These are phyloP conservation scores for Sebastes steindachneri DNA, from an alignment of 2,797 vertebrate genomes.

Conservation along the genomic window DNA sequence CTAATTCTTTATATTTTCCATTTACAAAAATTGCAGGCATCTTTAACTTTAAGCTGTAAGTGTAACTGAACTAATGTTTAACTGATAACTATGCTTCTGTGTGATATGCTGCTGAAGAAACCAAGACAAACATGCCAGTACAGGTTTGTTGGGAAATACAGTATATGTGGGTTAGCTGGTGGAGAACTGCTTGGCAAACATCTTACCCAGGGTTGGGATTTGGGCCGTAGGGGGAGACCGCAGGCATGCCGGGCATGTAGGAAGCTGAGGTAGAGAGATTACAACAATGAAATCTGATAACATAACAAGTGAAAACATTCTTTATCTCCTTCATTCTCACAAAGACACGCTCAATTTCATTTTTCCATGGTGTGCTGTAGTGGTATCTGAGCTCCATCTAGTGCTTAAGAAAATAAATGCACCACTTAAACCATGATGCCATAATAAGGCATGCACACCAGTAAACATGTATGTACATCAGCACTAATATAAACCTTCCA, in stretches of 20 bases:
- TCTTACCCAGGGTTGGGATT: constrained; percentile 91
- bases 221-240: constrained; percentile 89
- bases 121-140: not conserved
- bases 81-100: not conserved
- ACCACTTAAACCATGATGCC: not conserved
- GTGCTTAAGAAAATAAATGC: constrained; percentile 50
- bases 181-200: constrained; percentile 12
- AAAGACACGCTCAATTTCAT: not conserved
- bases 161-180: not conserved
- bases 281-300: constrained; percentile 13
- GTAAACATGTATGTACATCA: not conserved
- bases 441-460: not conserved
- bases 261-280: constrained; percentile 84
- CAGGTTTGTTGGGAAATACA: not conserved
- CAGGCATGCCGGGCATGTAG: constrained; percentile 94
- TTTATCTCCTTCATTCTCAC: not conserved
- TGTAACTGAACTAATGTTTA: not conserved
- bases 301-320: not conserved
- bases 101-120: not conserved
- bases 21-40: not conserved
- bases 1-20: not conserved
- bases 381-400: constrained; percentile 69
- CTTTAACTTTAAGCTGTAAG: not conserved
- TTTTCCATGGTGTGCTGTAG: not conserved
- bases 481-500: not conserved